These are phyloP conservation scores for Hermodice carunculata DNA, from an alignment of 2,888 invertebrate species.

Conservation along the genomic window DNA sequence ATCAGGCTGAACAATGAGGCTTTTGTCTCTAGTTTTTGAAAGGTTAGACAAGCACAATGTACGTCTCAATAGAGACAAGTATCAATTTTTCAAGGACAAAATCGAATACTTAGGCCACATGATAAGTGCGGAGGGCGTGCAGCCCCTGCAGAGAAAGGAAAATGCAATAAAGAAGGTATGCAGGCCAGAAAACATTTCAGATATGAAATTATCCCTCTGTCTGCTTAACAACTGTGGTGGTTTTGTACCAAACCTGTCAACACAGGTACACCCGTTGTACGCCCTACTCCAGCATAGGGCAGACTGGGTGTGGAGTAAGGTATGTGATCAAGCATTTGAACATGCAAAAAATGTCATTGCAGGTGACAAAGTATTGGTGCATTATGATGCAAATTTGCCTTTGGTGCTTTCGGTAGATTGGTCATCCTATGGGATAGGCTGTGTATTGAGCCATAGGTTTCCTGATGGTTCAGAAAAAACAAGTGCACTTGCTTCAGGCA, in stretches of 20 bases:
- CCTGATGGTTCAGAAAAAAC: neutral
- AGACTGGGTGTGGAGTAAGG: neutral
- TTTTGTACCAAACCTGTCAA: neutral
- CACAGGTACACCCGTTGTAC: neutral
- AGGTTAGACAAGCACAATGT: neutral
- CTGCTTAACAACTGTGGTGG: too few relatives aligned
- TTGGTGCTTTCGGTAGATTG: neutral
- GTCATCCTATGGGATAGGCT: conserved; percentile 1
- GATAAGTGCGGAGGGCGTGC: neutral
- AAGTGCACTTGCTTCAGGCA: conserved; percentile 58
- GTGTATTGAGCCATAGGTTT: neutral
- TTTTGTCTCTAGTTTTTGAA: neutral
- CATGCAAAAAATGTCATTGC: neutral
- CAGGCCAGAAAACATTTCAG: neutral
- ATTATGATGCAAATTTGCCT: neutral
- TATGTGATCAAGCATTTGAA: neutral
- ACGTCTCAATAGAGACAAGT: neutral
- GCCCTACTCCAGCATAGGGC: neutral
- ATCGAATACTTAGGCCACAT: conserved; percentile 3
- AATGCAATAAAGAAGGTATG: neutral
- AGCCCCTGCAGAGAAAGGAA: neutral
- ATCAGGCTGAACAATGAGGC: neutral
- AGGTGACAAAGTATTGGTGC: neutral
- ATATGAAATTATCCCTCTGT: too few relatives aligned
- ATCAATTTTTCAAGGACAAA: neutral